Evolutionary conservation across 35 echinoderm and acorn worm species (phyloP).

Genomic region (Chiridota heheva): DNA sequence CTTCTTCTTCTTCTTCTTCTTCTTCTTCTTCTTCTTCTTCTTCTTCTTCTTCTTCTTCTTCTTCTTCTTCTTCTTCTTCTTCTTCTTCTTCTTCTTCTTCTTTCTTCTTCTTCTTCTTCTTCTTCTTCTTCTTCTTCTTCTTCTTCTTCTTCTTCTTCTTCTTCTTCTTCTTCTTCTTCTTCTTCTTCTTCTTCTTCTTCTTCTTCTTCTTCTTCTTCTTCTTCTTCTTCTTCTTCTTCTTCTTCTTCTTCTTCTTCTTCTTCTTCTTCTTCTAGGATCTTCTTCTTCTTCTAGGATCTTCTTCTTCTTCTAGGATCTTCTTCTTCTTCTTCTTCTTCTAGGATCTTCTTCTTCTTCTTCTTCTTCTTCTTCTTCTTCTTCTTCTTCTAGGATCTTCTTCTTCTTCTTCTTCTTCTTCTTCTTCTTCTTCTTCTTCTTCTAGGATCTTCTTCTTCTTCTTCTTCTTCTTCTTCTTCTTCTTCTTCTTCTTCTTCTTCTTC

Average conservation of each 20-base stretch:
- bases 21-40: conserved; percentile 13
- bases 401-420: too few relatives aligned
- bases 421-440: too few relatives aligned
- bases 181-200: background rate
- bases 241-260: too few relatives aligned
- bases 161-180: background rate
- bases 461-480: too few relatives aligned
- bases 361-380: conserved; percentile 7
- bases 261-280: background rate
- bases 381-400: too few relatives aligned
- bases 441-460: too few relatives aligned
- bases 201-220: background rate
- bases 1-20: background rate
- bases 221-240: conserved; percentile 6
- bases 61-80: background rate
- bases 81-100: background rate
- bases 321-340: background rate
- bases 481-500: too few relatives aligned
- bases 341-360: background rate
- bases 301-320: background rate
- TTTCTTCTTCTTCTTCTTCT: conserved; percentile 5
- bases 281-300: background rate
- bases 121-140: too few relatives aligned
- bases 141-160: background rate
- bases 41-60: background rate